A percentile compares a stretch with the other conserved stretches of the same genome.
These are phyloP conservation scores for Copidosoma floridanum DNA, from an alignment of 1,140 invertebrate genomes.

Conservation along the genomic window DNA sequence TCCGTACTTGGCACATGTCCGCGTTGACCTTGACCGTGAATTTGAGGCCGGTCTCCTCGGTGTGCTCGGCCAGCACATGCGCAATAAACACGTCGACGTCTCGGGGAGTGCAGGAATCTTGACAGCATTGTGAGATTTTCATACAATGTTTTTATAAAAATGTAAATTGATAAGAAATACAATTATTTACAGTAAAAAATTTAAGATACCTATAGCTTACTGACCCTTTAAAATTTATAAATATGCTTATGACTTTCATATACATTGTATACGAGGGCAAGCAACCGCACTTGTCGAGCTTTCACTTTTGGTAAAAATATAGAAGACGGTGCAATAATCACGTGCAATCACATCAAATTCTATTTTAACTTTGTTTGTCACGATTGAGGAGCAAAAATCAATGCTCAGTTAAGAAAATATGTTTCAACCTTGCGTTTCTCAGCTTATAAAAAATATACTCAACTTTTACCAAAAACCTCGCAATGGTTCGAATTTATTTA, in stretches of 20 bases:
- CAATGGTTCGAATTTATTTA: too few species aligned
- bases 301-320: conserved; percentile 13
- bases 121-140: too few species aligned
- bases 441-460: too few species aligned
- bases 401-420: too few species aligned
- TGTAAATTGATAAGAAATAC: background rate
- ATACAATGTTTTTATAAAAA: conserved; percentile 26
- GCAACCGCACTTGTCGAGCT: conserved; percentile 29
- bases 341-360: too few species aligned
- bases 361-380: too few species aligned
- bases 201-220: too few species aligned
- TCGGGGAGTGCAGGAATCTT: conserved; percentile 56
- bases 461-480: too few species aligned
- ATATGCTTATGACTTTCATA: conserved; percentile 41
- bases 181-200: conserved; percentile 34
- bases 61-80: conserved; percentile 51
- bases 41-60: conserved; percentile 53
- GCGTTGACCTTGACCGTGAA: conserved; percentile 59
- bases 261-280: conserved; percentile 48
- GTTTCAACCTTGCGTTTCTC: too few species aligned
- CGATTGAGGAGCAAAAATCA: too few species aligned
- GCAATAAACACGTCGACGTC: conserved; percentile 61
- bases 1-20: conserved; percentile 62
- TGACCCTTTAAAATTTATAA: too few species aligned
- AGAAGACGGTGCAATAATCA: too few species aligned